phyloP scores from a whole-genome alignment of 1,140 invertebrate genomes.

The Tyrophagus putrescentiae region DNA sequence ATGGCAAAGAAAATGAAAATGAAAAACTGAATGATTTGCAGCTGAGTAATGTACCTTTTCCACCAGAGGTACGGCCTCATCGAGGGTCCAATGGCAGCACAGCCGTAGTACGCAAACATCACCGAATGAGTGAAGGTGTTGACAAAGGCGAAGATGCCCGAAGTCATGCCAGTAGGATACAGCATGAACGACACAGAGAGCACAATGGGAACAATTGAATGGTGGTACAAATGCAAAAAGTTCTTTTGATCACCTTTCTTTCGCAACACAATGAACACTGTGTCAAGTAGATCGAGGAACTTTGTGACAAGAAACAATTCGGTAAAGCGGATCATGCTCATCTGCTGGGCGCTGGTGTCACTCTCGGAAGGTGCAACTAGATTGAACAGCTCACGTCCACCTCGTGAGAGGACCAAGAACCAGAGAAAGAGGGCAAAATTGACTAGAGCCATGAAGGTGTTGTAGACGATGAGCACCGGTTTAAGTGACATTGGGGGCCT shows the following conservation, averaged over 20 bases:
- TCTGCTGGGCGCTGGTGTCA: background rate
- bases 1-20: background rate
- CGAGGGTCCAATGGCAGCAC: constrained; percentile 39
- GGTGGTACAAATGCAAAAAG: constrained; percentile 77
- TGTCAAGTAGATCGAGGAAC: constrained; percentile 20
- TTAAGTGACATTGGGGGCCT: no score
- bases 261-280: constrained; percentile 64
- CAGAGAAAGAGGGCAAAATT: background rate
- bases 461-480: background rate
- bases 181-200: constrained; percentile 11
- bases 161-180: background rate
- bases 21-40: constrained; percentile 37
- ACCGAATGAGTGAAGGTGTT: constrained; percentile 45
- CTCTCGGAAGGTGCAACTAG: background rate
- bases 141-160: constrained; percentile 35
- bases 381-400: background rate
- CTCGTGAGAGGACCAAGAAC: background rate
- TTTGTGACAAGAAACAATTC: constrained; percentile 10
- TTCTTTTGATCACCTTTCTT: constrained; percentile 73
- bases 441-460: background rate
- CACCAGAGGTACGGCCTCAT: constrained; percentile 43
- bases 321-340: constrained; percentile 30
- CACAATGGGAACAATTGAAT: constrained; percentile 39
- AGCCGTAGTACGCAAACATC: constrained; percentile 44
- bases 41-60: constrained; percentile 43